Evolutionary conservation across 2,888 invertebrate genomes (phyloP), one percentile per base, ranked within the genome.

Genomic region (Eristalinus sepulchralis): DNA sequence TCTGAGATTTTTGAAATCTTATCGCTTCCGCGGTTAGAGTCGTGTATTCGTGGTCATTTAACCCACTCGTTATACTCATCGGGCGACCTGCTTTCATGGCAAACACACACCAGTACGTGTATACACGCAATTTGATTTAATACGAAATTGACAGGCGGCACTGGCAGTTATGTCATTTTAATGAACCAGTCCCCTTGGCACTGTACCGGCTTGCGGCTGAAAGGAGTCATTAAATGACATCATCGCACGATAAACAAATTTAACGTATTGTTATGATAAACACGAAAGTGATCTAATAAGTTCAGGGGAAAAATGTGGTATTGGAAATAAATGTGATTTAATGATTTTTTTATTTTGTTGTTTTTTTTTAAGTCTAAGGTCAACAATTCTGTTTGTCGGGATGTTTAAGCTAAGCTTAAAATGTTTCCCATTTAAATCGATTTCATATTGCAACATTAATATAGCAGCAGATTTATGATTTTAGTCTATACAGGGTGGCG

Each of bases 221-320:
- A 47, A 47, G 8, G 47, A n/a, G 17, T 47, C 17, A n/a, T 66
- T 66, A 27, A 39, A 39, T 47, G 22, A 47, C 64, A 64, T 64
- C 64, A 64, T 34, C 47, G 27, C n/a, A 47, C 27, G 47, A 66
- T 47, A 66, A 47, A 63, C 36, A 63, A 22, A 36, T 36, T 36
- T 36, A n/a, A 13, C 36, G 20, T 63, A 36, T 22, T 64, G 8
- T 66, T 36, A 36, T n/a, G 36, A 64, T 33, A 9, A 66, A 39
- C 39, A 27, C n/a, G 47, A 17, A 64, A 47, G 17, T 39, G 47
- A 47, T 27, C 27, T 66, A 66, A 66, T 47, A 39, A 27, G 27
- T 47, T 47, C 2, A 47, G 8, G 17, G 39, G 8, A 47, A 17
- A 47, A 47, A 17, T 17, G 47, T 17, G 8, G 17, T 17, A n/a